Evolutionary conservation across 2,113 vertebrate species (phyloP).

Genomic region (Phrynocephalus versicolor): DNA sequence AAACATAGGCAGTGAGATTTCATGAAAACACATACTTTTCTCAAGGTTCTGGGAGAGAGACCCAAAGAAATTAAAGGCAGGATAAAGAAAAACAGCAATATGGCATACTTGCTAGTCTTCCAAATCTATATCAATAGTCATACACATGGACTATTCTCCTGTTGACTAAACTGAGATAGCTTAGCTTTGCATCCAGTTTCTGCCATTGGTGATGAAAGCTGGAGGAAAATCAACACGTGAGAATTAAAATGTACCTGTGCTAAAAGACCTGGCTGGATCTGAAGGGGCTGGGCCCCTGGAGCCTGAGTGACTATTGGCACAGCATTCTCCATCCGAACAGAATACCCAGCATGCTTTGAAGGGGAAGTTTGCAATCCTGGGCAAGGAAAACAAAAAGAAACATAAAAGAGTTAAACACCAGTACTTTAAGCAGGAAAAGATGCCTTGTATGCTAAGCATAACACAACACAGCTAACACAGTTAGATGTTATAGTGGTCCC

Average conservation of each 20-base stretch:
- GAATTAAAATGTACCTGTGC: slow-evolving; percentile 87
- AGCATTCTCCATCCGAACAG: slow-evolving; percentile 96
- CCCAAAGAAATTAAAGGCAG: not conserved
- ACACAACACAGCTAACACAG: no score
- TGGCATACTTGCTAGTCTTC: not conserved
- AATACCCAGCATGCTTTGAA: slow-evolving; percentile 96
- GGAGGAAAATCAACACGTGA: not conserved
- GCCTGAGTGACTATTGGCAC: slow-evolving; percentile 98
- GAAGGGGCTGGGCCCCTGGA: slow-evolving; percentile 92
- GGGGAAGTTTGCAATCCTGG: slow-evolving; percentile 95
- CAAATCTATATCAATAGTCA: not conserved
- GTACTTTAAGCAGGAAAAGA: not conserved
- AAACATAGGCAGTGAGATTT: not conserved
- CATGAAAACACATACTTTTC: not conserved
- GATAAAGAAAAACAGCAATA: not conserved
- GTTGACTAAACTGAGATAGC: slow-evolving; percentile 1
- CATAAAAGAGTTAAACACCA: slow-evolving; percentile 35
- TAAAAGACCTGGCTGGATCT: slow-evolving; percentile 95
- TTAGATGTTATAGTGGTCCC: no score
- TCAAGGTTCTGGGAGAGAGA: not conserved
- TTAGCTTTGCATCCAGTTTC: rapidly evolving
- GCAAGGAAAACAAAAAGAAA: slow-evolving; percentile 44
- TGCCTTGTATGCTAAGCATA: not conserved
- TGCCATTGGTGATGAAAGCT: not conserved
- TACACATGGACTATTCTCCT: not conserved